Percentiles rank a stretch among this genome's conserved stretches.
These are phyloP conservation scores for Amblyjoppa proteus DNA, from an alignment of 2,888 invertebrate species.

Conservation along the genomic window DNA sequence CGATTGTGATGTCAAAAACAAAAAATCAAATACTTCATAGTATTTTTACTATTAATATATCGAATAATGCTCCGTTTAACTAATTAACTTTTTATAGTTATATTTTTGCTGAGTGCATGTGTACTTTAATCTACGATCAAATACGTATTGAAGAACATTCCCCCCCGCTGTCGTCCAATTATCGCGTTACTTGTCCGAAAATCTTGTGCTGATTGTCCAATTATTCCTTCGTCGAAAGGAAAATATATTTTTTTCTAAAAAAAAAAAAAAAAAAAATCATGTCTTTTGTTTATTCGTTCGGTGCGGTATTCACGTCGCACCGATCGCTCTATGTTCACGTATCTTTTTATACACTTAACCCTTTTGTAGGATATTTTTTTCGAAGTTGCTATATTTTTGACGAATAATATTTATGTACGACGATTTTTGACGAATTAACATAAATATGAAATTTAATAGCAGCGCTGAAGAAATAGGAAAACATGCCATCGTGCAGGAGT, in stretches of 20 bases:
- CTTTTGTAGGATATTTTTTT: slow-evolving; percentile 22
- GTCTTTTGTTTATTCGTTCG: slow-evolving; percentile 44
- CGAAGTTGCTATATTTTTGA: background rate
- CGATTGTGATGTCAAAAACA: background rate
- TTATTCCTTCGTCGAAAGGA: slow-evolving; percentile 14
- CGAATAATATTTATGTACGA: background rate
- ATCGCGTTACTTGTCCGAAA: slow-evolving; percentile 14
- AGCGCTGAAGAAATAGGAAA: background rate
- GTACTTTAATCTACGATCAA: slow-evolving; percentile 36
- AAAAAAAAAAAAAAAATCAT: slow-evolving; percentile 3
- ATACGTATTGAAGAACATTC: slow-evolving; percentile 53
- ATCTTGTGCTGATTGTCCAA: slow-evolving; percentile 10
- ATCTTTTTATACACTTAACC: slow-evolving; percentile 31
- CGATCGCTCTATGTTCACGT: background rate
- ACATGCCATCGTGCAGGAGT: slow-evolving; percentile 42
- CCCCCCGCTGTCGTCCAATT: slow-evolving; percentile 34
- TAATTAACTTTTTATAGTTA: slow-evolving; percentile 7
- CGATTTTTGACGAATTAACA: background rate
- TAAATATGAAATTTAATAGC: slow-evolving; percentile 14
- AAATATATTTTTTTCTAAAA: slow-evolving; percentile 55
- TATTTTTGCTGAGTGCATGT: slow-evolving; percentile 4
- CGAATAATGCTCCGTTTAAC: slow-evolving; percentile 10
- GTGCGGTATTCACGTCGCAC: slow-evolving; percentile 31
- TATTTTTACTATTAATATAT: slow-evolving; percentile 16
- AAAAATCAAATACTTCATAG: slow-evolving; percentile 21